phyloP scores from a whole-genome alignment of 2,797 vertebrate genomes.

The Diplodus puntazzo region DNA sequence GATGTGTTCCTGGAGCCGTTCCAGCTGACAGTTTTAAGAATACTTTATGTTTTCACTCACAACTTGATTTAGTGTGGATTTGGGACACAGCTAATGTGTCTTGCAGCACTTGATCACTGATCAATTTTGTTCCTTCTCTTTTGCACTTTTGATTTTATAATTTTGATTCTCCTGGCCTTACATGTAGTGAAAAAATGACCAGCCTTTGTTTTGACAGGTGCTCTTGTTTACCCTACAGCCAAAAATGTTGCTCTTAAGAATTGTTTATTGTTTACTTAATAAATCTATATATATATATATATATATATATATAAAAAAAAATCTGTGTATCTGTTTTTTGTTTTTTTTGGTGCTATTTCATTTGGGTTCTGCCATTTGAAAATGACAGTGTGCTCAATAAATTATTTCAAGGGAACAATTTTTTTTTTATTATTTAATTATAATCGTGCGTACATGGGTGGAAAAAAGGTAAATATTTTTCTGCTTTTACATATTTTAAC shows the following conservation, averaged over 20 bases:
- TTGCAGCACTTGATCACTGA: conserved; percentile 1
- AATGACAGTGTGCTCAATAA: conserved; percentile 7
- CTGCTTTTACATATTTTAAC: no score
- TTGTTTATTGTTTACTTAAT: conserved; percentile 26
- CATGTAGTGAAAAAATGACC: conserved; percentile 8
- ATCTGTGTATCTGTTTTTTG: neutral
- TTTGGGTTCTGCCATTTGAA: conserved; percentile 42
- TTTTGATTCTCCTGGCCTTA: conserved; percentile 40
- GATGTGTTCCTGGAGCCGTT: neutral
- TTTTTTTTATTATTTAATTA: no score
- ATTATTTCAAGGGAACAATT: conserved; percentile 5
- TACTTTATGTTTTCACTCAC: neutral
- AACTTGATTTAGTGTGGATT: conserved; percentile 12
- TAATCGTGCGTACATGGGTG: no score
- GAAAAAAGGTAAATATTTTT: no score
- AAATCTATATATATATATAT: neutral
- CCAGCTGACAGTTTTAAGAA: neutral
- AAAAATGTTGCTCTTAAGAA: conserved; percentile 28
- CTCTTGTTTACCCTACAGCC: conserved; percentile 8
- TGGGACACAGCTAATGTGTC: neutral
- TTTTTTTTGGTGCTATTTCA: neutral
- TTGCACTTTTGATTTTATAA: conserved; percentile 6
- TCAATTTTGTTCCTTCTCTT: neutral
- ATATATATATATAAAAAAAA: no score
- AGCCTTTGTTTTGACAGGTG: conserved; percentile 24